These are phyloP conservation scores for Mesoligia furuncula DNA, from an alignment of 2,888 invertebrate species.

Conservation along the genomic window DNA sequence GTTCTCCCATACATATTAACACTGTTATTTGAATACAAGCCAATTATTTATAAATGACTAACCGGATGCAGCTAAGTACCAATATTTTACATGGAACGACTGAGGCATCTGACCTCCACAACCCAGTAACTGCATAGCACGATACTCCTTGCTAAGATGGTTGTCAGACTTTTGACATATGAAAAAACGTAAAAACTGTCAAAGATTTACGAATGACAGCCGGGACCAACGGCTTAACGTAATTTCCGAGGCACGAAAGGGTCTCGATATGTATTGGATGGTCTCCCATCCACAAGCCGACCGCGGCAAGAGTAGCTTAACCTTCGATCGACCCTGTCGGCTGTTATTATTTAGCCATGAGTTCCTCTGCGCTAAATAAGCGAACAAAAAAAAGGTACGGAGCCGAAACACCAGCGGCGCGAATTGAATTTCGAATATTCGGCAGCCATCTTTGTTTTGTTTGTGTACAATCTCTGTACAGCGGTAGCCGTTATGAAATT, in stretches of 20 bases:
- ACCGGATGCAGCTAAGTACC: neutral
- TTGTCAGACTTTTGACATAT: too few relatives aligned
- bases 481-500: conserved; percentile 79
- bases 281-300: neutral
- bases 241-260: too few relatives aligned
- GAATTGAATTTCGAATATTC: conserved; percentile 68
- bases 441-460: conserved; percentile 65
- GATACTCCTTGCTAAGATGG: too few relatives aligned
- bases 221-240: too few relatives aligned
- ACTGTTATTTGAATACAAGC: neutral
- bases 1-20: neutral
- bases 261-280: neutral
- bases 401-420: conserved; percentile 26
- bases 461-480: conserved; percentile 65
- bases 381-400: conserved; percentile 21
- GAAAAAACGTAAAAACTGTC: too few relatives aligned
- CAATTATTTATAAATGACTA: neutral
- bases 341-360: neutral
- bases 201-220: too few relatives aligned
- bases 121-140: too few relatives aligned
- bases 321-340: neutral
- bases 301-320: neutral
- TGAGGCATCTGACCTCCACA: too few relatives aligned
- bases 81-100: too few relatives aligned
- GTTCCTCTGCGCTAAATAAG: conserved; percentile 6